Percentiles rank a stretch among this genome's conserved stretches.
phyloP scores from a whole-genome alignment of 2,888 invertebrate genomes.

The Therioaphis trifolii region DNA sequence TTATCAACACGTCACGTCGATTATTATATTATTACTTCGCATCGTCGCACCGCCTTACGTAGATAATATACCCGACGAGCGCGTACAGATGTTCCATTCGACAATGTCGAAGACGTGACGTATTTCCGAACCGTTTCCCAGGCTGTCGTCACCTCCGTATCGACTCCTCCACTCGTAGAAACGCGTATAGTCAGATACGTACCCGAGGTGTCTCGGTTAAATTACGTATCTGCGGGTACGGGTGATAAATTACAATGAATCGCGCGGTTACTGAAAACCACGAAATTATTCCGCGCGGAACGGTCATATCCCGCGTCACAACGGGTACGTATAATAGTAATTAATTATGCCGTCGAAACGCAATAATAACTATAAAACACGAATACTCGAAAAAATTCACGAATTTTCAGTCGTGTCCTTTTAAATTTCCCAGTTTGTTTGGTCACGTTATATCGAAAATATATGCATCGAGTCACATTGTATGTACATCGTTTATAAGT shows the following conservation, averaged over 20 bases:
- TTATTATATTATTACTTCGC: slow-evolving; percentile 8
- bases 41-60: no score
- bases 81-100: background rate
- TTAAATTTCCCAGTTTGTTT: no score
- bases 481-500: no score
- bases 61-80: background rate
- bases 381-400: no score
- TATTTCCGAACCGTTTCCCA: slow-evolving; percentile 46
- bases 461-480: no score
- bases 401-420: no score
- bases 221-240: background rate
- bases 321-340: no score
- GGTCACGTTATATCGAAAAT: no score
- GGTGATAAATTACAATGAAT: background rate
- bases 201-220: no score
- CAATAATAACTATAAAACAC: no score
- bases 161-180: background rate
- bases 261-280: background rate
- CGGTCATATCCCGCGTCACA: background rate
- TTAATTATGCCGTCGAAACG: no score
- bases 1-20: slow-evolving; percentile 62
- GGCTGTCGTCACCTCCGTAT: slow-evolving; percentile 19
- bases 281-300: background rate
- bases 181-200: background rate
- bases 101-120: background rate